Percentiles rank a stretch among this genome's conserved stretches.
These are phyloP conservation scores for Xenopus tropicalis DNA, from an alignment of 2,113 vertebrate genomes.

Conservation along the genomic window UCB_Xtro_10.0 CM004444.2:169465001-169465500, in stretches of 20 bases:
- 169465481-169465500: too few relatives aligned
- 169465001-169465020: constrained; percentile 5
- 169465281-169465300: too few relatives aligned
- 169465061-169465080: neutral
- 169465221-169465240: neutral
- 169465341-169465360: too few relatives aligned
- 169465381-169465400: too few relatives aligned
- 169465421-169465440: too few relatives aligned
- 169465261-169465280: neutral
- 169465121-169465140: neutral
- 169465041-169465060: neutral
- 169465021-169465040: neutral
- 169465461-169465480: too few relatives aligned
- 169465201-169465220: neutral
- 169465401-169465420: too few relatives aligned
- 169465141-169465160: constrained; percentile 7
- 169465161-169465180: constrained; percentile 2
- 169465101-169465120: constrained; percentile 15
- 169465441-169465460: too few relatives aligned
- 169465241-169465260: constrained; percentile 17
- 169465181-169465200: neutral
- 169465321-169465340: too few relatives aligned
- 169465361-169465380: too few relatives aligned
- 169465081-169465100: neutral
- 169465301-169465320: too few relatives aligned